Evolutionary conservation across 2,113 vertebrate species (phyloP), one percentile per base, ranked within the genome.

Genomic region (Dromaius novaehollandiae): DNA sequence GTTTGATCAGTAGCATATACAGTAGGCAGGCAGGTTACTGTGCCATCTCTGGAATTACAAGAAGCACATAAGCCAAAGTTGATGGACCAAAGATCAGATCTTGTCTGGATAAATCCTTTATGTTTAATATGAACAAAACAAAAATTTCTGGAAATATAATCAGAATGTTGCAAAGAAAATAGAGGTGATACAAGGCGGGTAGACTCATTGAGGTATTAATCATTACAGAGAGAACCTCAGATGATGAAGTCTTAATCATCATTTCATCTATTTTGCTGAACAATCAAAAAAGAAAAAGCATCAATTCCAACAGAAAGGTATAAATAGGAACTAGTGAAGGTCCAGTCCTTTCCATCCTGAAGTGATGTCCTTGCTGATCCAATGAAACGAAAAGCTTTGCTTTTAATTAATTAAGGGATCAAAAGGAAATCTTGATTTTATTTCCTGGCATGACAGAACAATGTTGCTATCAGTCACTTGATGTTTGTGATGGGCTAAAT

Each of bases 171-270:
- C 61, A 85, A 90, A 94, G 90, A 69, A 97, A 70, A 22, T 66
- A 86, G 51, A 95, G 51, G 60, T 71, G 81, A 96, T 75, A 88
- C 80, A 6, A 14, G 4, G 9, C 50, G 48, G 86, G 44, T 85
- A 97, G 97, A 94, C 11, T 66, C 55, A 48, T 11, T 91, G 92
- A 95, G 93, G 94, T 95, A 91, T 89, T 94, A 92, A 96, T 55
- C 51, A 95, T 70, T 66, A 89, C 50, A 96, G 68, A 88, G 61
- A 96, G 89, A 97, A 87, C 34, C 65, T 90, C 71, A 94, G 91
- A 95, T 96, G 75, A 96, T 95, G 89, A 98, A 95, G 87, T 97
- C 98, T 95, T 97, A 98, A 97, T 96, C 61, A 68, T 42, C 15
- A 89, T 96, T 96, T 91, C 36, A 94, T 75, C 80, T 85, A 38